Conservation (phyloP, 2,113 vertebrate genomes). For the Channa maculata region DNA sequence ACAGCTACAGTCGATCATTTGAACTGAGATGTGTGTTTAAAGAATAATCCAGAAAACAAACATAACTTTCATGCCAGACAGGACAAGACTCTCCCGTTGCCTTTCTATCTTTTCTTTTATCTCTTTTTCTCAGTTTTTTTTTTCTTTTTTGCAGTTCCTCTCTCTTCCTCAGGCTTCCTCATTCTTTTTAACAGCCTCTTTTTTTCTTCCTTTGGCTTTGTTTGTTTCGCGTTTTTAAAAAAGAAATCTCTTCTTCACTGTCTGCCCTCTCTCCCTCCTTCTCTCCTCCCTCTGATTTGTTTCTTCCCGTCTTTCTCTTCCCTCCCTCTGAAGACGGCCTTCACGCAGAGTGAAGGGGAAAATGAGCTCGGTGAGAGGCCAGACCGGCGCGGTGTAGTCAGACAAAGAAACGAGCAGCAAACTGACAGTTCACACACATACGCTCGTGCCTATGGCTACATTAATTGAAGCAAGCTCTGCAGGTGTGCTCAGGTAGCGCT, state of each 20-base stretch:
- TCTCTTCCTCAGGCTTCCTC: conserved; percentile 11
- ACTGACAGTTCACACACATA: conserved; percentile 45
- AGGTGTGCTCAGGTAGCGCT: conserved; percentile 47
- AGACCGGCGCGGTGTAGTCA: conserved; percentile 15
- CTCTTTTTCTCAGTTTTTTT: conserved; percentile 18
- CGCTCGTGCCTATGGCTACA: neutral
- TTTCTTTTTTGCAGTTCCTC: conserved; percentile 21
- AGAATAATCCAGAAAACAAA: conserved; percentile 47
- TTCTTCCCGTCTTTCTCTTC: conserved; percentile 25
- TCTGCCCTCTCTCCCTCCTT: neutral
- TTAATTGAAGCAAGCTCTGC: conserved; percentile 61
- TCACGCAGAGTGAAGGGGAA: conserved; percentile 65
- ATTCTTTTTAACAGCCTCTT: conserved; percentile 21
- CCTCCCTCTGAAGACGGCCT: conserved; percentile 58
- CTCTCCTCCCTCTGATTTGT: conserved; percentile 42
- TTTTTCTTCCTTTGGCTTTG: conserved; percentile 29
- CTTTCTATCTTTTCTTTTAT: conserved; percentile 34
- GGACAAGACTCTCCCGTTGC: conserved; percentile 21
- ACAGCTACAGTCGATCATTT: conserved; percentile 61
- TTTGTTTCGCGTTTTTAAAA: conserved; percentile 6
- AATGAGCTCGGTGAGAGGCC: conserved; percentile 65
- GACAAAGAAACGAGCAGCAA: conserved; percentile 40
- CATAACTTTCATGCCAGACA: conserved; percentile 37
- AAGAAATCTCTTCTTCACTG: conserved; percentile 1
- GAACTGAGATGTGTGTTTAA: conserved; percentile 34